Percentiles rank a stretch among this genome's conserved stretches.
These are phyloP conservation scores for Adelosebastes latens DNA, from an alignment of 2,797 vertebrate species.

Conservation along the genomic window DNA sequence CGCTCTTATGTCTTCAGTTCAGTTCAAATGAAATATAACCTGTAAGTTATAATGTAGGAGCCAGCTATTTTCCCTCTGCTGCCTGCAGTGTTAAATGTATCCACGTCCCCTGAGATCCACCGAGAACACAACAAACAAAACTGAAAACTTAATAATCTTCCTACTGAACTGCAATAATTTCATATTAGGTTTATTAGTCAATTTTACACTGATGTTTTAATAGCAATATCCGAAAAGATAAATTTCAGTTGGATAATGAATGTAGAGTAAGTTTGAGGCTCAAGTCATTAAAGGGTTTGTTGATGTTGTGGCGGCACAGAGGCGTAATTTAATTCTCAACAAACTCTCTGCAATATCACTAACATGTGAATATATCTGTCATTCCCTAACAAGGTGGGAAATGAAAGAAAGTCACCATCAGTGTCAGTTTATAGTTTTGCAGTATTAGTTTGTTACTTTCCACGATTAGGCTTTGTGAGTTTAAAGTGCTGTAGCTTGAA, in stretches of 20 bases:
- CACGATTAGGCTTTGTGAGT: background rate
- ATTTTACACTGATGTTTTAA: slow-evolving; percentile 22
- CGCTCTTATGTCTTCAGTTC: background rate
- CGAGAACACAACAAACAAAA: background rate
- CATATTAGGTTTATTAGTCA: slow-evolving; percentile 8
- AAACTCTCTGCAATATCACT: background rate
- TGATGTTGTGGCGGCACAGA: background rate
- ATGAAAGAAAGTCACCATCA: background rate
- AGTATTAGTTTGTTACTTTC: background rate
- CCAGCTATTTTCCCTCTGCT: background rate
- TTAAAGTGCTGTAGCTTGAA: background rate
- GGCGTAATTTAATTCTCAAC: background rate
- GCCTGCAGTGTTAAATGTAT: slow-evolving; percentile 20
- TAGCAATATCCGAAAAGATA: background rate
- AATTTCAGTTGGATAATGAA: slow-evolving; percentile 11
- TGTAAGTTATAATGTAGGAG: slow-evolving; percentile 1
- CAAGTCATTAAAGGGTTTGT: background rate
- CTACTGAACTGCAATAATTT: background rate
- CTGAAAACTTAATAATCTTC: background rate
- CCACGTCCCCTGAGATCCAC: slow-evolving; percentile 1
- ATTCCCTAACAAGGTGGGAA: slow-evolving; percentile 4
- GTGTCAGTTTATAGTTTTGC: background rate
- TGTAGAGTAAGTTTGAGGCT: slow-evolving; percentile 5
- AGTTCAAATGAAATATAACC: slow-evolving; percentile 21
- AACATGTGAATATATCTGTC: slow-evolving; percentile 6